Conservation (phyloP, 2,888 invertebrate genomes). For the Harpagoxenus sublaevis region DNA sequence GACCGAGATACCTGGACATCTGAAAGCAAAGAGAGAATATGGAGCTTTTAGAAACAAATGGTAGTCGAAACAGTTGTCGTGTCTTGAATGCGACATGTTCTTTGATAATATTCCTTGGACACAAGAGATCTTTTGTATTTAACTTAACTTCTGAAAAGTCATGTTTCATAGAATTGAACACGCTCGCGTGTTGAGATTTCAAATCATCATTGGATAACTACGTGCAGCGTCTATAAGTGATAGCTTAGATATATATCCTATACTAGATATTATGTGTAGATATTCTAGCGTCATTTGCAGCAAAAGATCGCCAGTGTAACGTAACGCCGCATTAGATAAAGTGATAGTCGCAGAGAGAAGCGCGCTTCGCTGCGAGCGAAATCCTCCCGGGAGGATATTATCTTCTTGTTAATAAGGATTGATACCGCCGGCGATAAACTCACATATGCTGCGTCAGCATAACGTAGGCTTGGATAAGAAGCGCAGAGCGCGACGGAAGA, state of each 20-base stretch:
- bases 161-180: background rate
- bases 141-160: background rate
- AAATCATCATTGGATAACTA: background rate
- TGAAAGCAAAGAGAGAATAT: slow-evolving; percentile 68
- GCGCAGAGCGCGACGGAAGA: slow-evolving; percentile 18
- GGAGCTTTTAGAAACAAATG: no score
- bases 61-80: background rate
- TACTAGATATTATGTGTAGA: slow-evolving; percentile 27
- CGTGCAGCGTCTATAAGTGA: slow-evolving; percentile 1
- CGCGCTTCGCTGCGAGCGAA: slow-evolving; percentile 27
- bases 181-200: background rate
- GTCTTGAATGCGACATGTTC: background rate
- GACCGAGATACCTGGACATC: slow-evolving; percentile 80
- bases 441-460: slow-evolving; percentile 25
- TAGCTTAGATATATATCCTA: background rate
- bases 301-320: background rate
- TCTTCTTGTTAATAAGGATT: slow-evolving; percentile 49
- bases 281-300: slow-evolving; percentile 34
- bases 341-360: slow-evolving; percentile 29
- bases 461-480: slow-evolving; percentile 46
- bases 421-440: slow-evolving; percentile 40
- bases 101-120: background rate
- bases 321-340: slow-evolving; percentile 44
- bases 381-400: slow-evolving; percentile 18
- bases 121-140: background rate